Conservation (phyloP, 1,140 invertebrate genomes). For the Mactra quadrangularis region DNA sequence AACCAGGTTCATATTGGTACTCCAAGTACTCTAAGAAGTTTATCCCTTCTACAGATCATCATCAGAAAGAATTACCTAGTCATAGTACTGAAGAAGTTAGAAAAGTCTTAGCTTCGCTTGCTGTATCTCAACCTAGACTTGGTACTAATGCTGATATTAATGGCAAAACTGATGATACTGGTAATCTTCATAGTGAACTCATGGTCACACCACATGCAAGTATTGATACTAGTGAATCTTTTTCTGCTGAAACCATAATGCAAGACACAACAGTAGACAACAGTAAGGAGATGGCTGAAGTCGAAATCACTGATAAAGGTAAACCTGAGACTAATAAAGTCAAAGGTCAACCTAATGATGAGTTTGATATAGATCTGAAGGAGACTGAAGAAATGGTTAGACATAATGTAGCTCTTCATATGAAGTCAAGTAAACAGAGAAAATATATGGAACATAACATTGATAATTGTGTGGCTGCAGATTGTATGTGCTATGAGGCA, state of each 20-base stretch:
- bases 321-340: not conserved
- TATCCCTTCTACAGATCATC: constrained; percentile 1
- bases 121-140: not conserved
- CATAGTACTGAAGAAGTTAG: constrained; percentile 50
- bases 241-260: constrained; percentile 21
- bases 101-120: constrained; percentile 50
- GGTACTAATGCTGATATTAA: not conserved
- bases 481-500: constrained; percentile 66
- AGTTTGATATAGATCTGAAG: not conserved
- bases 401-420: not conserved
- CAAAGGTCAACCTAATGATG: not conserved
- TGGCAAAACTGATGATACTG: not conserved
- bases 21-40: constrained; percentile 30
- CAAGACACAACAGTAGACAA: not conserved
- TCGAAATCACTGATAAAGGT: not conserved
- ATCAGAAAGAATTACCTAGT: constrained; percentile 29
- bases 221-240: constrained; percentile 43
- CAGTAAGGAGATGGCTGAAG: not conserved
- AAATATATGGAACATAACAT: constrained; percentile 50
- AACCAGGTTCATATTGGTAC: constrained; percentile 57
- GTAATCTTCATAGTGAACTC: not conserved
- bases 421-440: constrained; percentile 1
- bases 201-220: constrained; percentile 35
- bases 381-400: constrained; percentile 2
- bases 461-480: constrained; percentile 44